Evolutionary conservation across 2,888 invertebrate genomes (phyloP).

Genomic region (Synergus itoensis): DNA sequence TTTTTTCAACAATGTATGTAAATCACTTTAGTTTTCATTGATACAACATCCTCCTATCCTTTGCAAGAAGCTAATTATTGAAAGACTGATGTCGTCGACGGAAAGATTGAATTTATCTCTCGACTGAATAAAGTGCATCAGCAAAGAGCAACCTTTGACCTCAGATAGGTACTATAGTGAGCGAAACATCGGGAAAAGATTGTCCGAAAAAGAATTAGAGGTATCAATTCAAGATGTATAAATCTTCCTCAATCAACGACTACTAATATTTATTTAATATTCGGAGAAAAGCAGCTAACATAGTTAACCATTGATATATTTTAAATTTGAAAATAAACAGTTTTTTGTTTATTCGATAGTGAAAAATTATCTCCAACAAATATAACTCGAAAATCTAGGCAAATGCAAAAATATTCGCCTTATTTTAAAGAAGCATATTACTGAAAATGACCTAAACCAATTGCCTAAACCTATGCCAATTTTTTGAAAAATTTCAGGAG

Average conservation of each 20-base stretch:
- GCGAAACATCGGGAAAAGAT: conserved; percentile 34
- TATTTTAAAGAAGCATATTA: neutral
- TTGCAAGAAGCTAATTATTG: neutral
- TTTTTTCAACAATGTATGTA: neutral
- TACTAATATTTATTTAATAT: neutral
- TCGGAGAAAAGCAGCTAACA: too few relatives aligned
- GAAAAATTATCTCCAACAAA: too few relatives aligned
- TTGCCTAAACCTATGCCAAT: too few relatives aligned
- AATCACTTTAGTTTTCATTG: neutral
- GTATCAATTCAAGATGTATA: neutral
- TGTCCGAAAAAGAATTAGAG: conserved; percentile 22
- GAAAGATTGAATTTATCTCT: conserved; percentile 50
- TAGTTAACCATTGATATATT: too few relatives aligned
- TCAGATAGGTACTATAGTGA: conserved; percentile 56
- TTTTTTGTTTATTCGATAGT: too few relatives aligned
- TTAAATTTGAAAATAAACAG: too few relatives aligned
- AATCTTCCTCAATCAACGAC: neutral
- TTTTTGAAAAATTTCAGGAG: neutral
- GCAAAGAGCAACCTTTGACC: conserved; percentile 57
- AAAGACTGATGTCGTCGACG: conserved; percentile 12
- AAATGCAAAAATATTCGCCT: too few relatives aligned
- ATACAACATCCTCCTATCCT: neutral
- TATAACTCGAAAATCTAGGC: too few relatives aligned
- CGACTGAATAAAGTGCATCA: conserved; percentile 58
- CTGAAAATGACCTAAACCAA: neutral